These are phyloP conservation scores for Ptilonorhynchus violaceus DNA, from an alignment of 2,113 vertebrate genomes.

Conservation along the genomic window DNA sequence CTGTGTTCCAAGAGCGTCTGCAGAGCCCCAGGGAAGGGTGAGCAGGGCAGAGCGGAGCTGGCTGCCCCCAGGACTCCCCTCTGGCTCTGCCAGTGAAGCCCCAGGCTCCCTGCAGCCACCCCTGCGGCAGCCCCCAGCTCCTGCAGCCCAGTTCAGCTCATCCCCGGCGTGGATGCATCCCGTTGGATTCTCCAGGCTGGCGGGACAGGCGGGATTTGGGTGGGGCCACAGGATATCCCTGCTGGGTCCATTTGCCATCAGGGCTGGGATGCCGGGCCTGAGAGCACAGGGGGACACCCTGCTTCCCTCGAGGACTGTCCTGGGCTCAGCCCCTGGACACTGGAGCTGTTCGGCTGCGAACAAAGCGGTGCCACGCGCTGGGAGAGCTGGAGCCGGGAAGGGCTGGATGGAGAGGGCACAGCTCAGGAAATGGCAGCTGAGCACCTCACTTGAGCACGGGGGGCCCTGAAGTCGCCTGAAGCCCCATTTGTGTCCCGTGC, in stretches of 20 bases:
- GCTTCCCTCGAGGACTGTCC: not conserved
- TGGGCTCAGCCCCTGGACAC: not conserved
- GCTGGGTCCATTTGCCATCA: accelerated
- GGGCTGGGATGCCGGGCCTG: not conserved
- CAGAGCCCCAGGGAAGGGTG: not conserved
- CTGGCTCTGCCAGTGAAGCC: accelerated
- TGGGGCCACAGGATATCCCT: not conserved
- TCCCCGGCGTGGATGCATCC: too few species aligned
- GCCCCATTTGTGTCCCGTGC: not conserved
- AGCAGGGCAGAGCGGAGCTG: not conserved
- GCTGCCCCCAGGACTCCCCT: not conserved
- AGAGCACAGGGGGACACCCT: not conserved
- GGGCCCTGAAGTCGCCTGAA: not conserved
- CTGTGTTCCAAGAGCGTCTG: accelerated
- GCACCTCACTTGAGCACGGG: not conserved
- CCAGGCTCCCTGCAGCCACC: not conserved
- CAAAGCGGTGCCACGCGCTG: not conserved
- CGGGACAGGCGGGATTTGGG: not conserved
- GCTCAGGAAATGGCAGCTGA: not conserved
- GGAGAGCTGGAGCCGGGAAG: not conserved
- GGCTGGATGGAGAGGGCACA: not conserved
- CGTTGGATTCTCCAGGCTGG: not conserved
- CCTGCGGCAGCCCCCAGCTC: not conserved
- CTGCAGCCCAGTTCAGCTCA: not conserved
- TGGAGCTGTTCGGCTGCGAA: not conserved